Evolutionary conservation across 2,888 invertebrate species (phyloP).

Genomic region (Philereme vetulata): DNA sequence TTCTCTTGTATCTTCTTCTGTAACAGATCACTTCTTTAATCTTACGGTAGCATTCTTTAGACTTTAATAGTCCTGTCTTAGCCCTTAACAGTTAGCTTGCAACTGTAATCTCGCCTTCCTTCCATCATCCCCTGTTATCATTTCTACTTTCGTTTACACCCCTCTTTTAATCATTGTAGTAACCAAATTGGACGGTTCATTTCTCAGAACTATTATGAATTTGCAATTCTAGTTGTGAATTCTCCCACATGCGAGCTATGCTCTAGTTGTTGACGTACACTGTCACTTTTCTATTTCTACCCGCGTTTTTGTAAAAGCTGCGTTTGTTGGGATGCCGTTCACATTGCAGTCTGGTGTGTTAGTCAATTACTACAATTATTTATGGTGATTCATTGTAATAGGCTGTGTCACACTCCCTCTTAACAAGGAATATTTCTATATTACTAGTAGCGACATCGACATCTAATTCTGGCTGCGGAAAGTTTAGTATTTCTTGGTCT

Average conservation of each 20-base stretch:
- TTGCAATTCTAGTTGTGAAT: too few relatives aligned
- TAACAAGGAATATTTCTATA: background rate
- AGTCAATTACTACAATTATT: constrained; percentile 80
- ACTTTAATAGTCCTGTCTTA: background rate
- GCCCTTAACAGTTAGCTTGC: constrained; percentile 48
- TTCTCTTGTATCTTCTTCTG: background rate
- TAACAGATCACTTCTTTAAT: too few relatives aligned
- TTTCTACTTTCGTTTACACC: background rate
- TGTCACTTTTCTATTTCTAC: background rate
- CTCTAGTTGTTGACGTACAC: constrained; percentile 3
- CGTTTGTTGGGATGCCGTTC: constrained; percentile 21
- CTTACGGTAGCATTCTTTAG: too few relatives aligned
- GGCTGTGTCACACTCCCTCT: constrained; percentile 47
- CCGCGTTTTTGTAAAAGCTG: background rate
- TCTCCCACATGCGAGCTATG: too few relatives aligned
- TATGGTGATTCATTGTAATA: constrained; percentile 40
- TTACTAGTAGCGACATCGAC: background rate
- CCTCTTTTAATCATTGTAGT: too few relatives aligned
- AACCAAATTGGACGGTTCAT: too few relatives aligned
- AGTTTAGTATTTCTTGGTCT: background rate
- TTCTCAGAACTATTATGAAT: too few relatives aligned
- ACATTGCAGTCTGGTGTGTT: constrained; percentile 61
- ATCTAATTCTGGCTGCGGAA: background rate
- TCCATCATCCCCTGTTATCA: constrained; percentile 28
- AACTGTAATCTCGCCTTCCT: constrained; percentile 59